These are phyloP conservation scores for Lota lota DNA, from an alignment of 2,113 vertebrate species.

Conservation along the genomic window DNA sequence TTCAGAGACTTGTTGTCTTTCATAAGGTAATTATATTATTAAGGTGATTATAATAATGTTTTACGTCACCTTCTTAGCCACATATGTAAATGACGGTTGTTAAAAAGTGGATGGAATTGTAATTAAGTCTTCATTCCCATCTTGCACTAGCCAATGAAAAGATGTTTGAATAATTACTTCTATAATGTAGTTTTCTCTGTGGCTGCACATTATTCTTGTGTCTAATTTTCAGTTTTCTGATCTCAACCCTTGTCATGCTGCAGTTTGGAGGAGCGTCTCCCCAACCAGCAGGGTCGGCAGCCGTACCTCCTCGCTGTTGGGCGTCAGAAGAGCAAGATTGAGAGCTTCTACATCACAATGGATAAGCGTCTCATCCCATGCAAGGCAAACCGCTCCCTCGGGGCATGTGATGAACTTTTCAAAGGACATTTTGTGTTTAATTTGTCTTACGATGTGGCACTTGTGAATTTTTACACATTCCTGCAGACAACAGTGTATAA, in stretches of 20 bases:
- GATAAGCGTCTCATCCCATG: too few relatives aligned
- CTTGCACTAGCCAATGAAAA: too few relatives aligned
- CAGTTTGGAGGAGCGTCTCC: slow-evolving; percentile 35
- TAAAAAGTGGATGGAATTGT: neutral
- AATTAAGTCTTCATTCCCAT: too few relatives aligned
- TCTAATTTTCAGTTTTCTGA: too few relatives aligned
- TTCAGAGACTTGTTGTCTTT: too few relatives aligned
- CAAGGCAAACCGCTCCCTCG: slow-evolving; percentile 15
- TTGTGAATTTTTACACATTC: slow-evolving; percentile 25
- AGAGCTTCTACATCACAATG: too few relatives aligned
- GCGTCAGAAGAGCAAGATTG: too few relatives aligned
- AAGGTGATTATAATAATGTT: slow-evolving; percentile 17
- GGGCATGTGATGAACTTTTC: slow-evolving; percentile 23
- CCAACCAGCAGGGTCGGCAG: slow-evolving; percentile 8
- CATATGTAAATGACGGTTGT: neutral
- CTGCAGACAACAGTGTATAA: too few relatives aligned
- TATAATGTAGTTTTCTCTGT: too few relatives aligned
- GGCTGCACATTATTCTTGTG: too few relatives aligned
- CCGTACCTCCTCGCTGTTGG: slow-evolving; percentile 26
- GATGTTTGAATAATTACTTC: too few relatives aligned
- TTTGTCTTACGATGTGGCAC: slow-evolving; percentile 17
- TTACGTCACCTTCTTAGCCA: neutral
- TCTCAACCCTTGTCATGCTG: slow-evolving; percentile 28
- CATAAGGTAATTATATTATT: too few relatives aligned
- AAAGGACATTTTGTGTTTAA: slow-evolving; percentile 34